phyloP scores from a whole-genome alignment of 2,888 invertebrate genomes.

The Cryptocheilus praepositus region DNA sequence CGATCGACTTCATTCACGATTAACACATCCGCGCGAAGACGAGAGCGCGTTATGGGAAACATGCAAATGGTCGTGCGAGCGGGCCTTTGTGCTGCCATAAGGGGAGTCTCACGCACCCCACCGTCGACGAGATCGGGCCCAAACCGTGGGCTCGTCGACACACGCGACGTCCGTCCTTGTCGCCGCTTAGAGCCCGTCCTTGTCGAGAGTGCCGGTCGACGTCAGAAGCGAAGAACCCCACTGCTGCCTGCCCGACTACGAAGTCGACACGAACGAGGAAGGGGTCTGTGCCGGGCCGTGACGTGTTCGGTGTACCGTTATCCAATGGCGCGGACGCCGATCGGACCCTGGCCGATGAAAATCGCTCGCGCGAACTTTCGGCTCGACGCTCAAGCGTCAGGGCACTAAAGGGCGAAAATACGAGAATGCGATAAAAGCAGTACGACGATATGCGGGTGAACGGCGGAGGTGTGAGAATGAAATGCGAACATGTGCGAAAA shows the following conservation, averaged over 20 bases:
- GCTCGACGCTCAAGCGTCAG: no score
- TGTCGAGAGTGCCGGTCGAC: constrained; percentile 29
- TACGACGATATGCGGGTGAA: no score
- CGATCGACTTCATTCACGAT: constrained; percentile 39
- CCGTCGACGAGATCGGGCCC: no score
- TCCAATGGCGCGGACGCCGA: constrained; percentile 64
- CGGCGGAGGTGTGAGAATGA: no score
- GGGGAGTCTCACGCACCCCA: no score
- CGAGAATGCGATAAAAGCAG: no score
- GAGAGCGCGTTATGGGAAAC: constrained; percentile 59
- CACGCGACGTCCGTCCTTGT: constrained; percentile 20
- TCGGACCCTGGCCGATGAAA: constrained; percentile 10
- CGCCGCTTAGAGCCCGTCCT: constrained; percentile 45
- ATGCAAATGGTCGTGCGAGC: constrained; percentile 58
- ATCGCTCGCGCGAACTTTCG: no score
- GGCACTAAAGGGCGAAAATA: no score
- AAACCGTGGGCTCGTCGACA: background rate
- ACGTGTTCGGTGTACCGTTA: constrained; percentile 70
- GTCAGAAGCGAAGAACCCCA: constrained; percentile 4
- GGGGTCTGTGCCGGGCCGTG: constrained; percentile 60
- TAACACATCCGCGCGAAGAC: constrained; percentile 59
- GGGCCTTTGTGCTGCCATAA: constrained; percentile 24
- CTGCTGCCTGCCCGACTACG: no score
- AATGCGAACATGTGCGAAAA: no score
- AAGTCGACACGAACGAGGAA: no score